Percentiles rank a stretch among this genome's conserved stretches.
These are phyloP conservation scores for Lutraria rhynchaena DNA, from an alignment of 1,140 invertebrate genomes.

Conservation along the genomic window DNA sequence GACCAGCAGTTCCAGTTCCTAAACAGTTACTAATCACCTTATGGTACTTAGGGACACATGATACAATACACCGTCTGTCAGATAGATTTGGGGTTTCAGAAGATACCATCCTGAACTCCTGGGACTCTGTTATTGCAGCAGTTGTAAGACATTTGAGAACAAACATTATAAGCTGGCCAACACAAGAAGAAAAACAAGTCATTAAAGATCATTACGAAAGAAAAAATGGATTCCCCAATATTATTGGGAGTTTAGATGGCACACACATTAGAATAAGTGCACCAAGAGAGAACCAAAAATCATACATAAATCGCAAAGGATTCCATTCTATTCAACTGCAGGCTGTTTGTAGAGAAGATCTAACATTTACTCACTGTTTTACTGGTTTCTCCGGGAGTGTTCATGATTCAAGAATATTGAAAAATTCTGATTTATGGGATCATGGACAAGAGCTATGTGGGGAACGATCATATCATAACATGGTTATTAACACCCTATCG, in stretches of 20 bases:
- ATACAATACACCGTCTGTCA: slow-evolving; percentile 46
- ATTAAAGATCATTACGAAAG: slow-evolving; percentile 41
- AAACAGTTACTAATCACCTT: slow-evolving; percentile 60
- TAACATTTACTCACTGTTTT: slow-evolving; percentile 49
- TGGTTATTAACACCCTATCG: slow-evolving; percentile 60
- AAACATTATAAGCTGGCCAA: slow-evolving; percentile 54
- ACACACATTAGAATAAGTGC: slow-evolving; percentile 43
- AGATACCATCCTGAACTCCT: slow-evolving; percentile 24
- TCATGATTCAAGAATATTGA: slow-evolving; percentile 50
- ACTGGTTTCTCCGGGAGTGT: slow-evolving; percentile 24
- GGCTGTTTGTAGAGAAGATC: slow-evolving; percentile 44
- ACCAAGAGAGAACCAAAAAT: slow-evolving; percentile 26
- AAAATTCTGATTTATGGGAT: slow-evolving; percentile 38
- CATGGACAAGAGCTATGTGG: slow-evolving; percentile 45
- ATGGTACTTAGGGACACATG: slow-evolving; percentile 59
- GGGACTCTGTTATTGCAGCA: slow-evolving; percentile 40
- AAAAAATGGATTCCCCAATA: slow-evolving; percentile 4
- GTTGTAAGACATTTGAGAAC: slow-evolving; percentile 55
- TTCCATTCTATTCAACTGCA: slow-evolving; percentile 46
- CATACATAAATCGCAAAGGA: slow-evolving; percentile 26
- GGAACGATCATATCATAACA: slow-evolving; percentile 44
- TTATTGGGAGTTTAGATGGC: slow-evolving; percentile 13
- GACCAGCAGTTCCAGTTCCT: slow-evolving; percentile 52
- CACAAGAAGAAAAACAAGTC: slow-evolving; percentile 28
- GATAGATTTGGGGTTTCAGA: slow-evolving; percentile 64